Evolutionary conservation across 2,113 vertebrate genomes (phyloP), one percentile per base, ranked within the genome.

Genomic region (Harpagus bidentatus): DNA sequence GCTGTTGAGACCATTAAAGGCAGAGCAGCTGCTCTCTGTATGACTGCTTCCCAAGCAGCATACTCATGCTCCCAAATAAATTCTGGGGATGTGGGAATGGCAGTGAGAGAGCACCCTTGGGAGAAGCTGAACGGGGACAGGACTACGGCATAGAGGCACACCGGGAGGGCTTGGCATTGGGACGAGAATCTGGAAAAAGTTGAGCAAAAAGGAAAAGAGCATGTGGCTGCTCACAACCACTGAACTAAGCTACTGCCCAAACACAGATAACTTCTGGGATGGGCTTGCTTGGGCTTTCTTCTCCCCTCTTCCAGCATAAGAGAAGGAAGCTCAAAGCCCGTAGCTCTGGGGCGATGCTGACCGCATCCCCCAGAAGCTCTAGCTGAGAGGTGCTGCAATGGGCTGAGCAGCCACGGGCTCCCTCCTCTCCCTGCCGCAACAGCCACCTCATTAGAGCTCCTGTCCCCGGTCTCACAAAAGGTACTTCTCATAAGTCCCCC

Each of bases 121-220:
- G 29, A 87, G 23, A 73, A 52, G 36, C 23, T 53, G 50, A 78
- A 31, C 2, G 0, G 23, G 45, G 31, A 74, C 11, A 63, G 62
- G 36, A 31, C 1, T 1, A 7, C 0, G 0, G 40, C 67, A 65
- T 5, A 23, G 53, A 72, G 76, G 40, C 19, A 38, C 17, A 38
- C 9, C 21, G 21, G 47, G 26, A 88, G 36, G 36, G 26, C 3
- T 45, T 36, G 9, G 18, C 40, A 53, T 1, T 1, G 36, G 48
- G 10, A 90, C 11, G 2, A 66, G 16, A 82, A 67, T 16, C 56
- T 42, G 32, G n/a, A 26, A 80, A 71, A 79, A 55, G 11, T 28
- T 6, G 8, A 77, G 8, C 36, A 29, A 72, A 82, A 82, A 48
- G 18, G 36, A 61, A 66, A 70, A 79, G 9, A 7, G 21, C n/a